Percentiles rank a stretch among this genome's conserved stretches.
Evolutionary conservation across 2,888 invertebrate species (phyloP).

Genomic region (Linyphia triangularis): DNA sequence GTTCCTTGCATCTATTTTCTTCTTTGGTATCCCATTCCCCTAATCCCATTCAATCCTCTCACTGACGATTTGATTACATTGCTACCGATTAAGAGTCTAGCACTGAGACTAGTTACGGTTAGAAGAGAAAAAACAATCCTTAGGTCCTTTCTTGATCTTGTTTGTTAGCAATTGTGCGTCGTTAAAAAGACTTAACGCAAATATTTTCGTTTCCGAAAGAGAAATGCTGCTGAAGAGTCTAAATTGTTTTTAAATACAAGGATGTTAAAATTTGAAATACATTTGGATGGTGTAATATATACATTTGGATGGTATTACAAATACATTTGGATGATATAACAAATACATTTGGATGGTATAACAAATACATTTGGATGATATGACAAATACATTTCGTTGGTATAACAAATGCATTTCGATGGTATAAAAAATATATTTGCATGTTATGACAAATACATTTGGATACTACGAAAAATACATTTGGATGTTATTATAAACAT

Average conservation of each 20-base stretch:
- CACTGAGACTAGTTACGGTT: neutral
- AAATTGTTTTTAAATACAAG: no score
- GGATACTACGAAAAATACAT: no score
- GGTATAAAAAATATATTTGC: no score
- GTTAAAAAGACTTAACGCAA: neutral
- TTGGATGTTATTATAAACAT: no score
- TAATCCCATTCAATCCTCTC: constrained; percentile 61
- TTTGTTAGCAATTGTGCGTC: neutral
- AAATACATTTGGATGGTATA: no score
- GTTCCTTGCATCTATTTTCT: constrained; percentile 29
- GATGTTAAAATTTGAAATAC: no score
- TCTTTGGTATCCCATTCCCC: constrained; percentile 19
- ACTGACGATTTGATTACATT: constrained; percentile 55
- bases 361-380: no score
- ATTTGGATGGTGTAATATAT: no score
- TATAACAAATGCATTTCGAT: neutral
- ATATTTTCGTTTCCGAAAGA: neutral
- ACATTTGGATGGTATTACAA: no score
- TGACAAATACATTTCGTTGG: neutral
- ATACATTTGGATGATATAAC: neutral
- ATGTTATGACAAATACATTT: no score
- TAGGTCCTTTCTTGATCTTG: neutral
- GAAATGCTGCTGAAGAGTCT: no score
- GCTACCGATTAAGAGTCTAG: constrained; percentile 50
- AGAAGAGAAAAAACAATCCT: neutral